Conservation (phyloP, 1,140 invertebrate genomes). For the Ceratitis capitata region DNA sequence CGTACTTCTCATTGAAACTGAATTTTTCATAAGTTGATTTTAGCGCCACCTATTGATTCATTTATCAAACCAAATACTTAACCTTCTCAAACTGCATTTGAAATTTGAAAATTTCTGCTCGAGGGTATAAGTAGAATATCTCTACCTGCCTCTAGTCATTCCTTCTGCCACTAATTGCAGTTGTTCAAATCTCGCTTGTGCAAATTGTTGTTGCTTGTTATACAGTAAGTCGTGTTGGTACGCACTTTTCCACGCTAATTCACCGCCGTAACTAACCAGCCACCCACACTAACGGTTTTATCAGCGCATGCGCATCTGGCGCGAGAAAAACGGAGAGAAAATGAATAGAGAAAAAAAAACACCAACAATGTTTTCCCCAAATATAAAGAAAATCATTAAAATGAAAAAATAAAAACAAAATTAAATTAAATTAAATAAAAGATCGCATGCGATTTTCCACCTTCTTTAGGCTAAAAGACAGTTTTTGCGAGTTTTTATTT, state of each 20-base stretch:
- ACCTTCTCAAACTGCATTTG: too few relatives aligned
- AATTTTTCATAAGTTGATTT: too few relatives aligned
- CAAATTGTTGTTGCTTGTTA: conserved; percentile 3
- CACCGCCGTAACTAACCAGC: neutral
- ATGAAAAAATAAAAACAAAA: neutral
- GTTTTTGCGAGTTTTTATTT: too few relatives aligned
- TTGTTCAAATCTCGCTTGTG: neutral
- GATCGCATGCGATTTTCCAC: neutral
- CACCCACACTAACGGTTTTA: conserved; percentile 25
- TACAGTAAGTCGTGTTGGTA: neutral
- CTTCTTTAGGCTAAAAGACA: too few relatives aligned
- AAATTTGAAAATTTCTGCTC: neutral
- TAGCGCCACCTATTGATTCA: too few relatives aligned
- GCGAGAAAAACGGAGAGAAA: neutral
- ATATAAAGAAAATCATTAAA: neutral
- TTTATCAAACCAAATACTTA: too few relatives aligned
- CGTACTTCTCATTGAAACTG: too few relatives aligned
- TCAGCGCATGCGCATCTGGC: conserved; percentile 15
- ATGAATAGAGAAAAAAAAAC: neutral
- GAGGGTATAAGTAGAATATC: neutral
- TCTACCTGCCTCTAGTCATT: neutral
- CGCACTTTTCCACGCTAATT: conserved; percentile 20
- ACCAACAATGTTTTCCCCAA: neutral
- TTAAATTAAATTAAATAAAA: too few relatives aligned
- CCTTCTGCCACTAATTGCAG: neutral